phyloP scores from a whole-genome alignment of 1,140 invertebrate species.

The Hirudo medicinalis region DNA sequence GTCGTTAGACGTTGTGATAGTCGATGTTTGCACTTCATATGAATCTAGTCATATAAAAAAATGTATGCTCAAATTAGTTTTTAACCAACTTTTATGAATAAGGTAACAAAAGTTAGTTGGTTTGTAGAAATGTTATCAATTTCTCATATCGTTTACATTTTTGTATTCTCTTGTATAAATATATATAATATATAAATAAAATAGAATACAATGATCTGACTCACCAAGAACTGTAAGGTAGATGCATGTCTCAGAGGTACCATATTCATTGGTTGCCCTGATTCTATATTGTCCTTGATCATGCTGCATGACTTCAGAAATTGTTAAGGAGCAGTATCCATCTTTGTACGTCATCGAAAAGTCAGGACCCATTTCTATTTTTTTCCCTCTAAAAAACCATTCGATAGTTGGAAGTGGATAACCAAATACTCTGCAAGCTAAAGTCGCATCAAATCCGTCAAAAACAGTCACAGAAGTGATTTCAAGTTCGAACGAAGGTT shows the following conservation, averaged over 20 bases:
- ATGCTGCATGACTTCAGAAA: conserved; percentile 63
- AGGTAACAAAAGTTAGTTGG: too few relatives aligned
- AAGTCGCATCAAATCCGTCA: conserved; percentile 30
- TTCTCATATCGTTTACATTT: too few relatives aligned
- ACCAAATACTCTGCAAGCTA: conserved; percentile 31
- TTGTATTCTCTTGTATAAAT: too few relatives aligned
- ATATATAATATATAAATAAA: not conserved
- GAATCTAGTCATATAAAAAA: not conserved
- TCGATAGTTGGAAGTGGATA: conserved; percentile 31
- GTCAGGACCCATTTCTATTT: conserved; percentile 47
- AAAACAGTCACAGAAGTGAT: conserved; percentile 22
- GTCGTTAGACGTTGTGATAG: not conserved
- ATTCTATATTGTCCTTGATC: conserved; percentile 73
- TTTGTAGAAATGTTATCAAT: not conserved
- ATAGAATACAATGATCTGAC: not conserved
- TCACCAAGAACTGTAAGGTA: conserved; percentile 21
- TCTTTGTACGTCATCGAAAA: conserved; percentile 40
- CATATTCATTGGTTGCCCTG: conserved; percentile 44
- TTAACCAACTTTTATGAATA: too few relatives aligned
- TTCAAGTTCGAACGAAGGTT: not conserved
- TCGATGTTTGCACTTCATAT: not conserved
- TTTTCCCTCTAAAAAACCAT: conserved; percentile 51
- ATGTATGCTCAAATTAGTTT: too few relatives aligned
- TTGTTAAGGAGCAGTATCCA: conserved; percentile 48
- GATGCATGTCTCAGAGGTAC: conserved; percentile 27